phyloP scores from a whole-genome alignment of 1,140 invertebrate genomes.

The Drosophila baimaii region DNA sequence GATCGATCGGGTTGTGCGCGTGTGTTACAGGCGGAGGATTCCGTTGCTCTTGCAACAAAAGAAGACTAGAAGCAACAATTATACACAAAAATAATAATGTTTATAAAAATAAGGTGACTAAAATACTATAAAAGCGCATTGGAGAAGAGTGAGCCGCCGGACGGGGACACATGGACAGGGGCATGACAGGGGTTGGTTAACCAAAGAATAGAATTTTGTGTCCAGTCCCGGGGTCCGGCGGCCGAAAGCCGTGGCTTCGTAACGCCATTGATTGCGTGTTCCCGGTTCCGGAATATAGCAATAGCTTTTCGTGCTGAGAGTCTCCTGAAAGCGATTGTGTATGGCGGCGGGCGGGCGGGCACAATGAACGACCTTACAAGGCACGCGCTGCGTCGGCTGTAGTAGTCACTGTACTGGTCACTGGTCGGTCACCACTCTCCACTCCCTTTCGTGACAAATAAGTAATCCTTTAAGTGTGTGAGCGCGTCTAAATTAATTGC shows the following conservation, averaged over 20 bases:
- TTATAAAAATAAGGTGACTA: conserved; percentile 82
- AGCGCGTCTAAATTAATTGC: conserved; percentile 84
- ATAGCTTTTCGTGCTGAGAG: conserved; percentile 56
- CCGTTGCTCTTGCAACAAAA: conserved; percentile 84
- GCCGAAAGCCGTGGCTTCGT: conserved; percentile 66
- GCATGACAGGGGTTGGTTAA: too few species aligned
- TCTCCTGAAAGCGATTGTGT: conserved; percentile 77
- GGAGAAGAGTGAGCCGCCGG: conserved; percentile 66
- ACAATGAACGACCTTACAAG: conserved; percentile 82
- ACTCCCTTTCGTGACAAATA: conserved; percentile 49
- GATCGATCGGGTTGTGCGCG: conserved; percentile 52
- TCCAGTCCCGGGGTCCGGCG: conserved; percentile 42
- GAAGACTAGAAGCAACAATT: conserved; percentile 84
- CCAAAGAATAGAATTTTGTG: conserved; percentile 38
- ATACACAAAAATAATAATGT: conserved; percentile 83
- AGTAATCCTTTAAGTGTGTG: conserved; percentile 79
- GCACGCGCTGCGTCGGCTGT: conserved; percentile 48
- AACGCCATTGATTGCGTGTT: conserved; percentile 75
- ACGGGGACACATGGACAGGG: conserved; percentile 18
- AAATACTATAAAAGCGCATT: conserved; percentile 82
- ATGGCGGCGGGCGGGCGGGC: conserved; percentile 40
- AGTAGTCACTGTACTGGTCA: conserved; percentile 25
- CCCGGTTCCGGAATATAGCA: conserved; percentile 39
- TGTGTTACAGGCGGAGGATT: conserved; percentile 64
- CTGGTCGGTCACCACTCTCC: conserved; percentile 44